phyloP scores from a whole-genome alignment of 30 jellyfish, hydroid and myxozoan species.

The Pelagia noctiluca region DNA sequence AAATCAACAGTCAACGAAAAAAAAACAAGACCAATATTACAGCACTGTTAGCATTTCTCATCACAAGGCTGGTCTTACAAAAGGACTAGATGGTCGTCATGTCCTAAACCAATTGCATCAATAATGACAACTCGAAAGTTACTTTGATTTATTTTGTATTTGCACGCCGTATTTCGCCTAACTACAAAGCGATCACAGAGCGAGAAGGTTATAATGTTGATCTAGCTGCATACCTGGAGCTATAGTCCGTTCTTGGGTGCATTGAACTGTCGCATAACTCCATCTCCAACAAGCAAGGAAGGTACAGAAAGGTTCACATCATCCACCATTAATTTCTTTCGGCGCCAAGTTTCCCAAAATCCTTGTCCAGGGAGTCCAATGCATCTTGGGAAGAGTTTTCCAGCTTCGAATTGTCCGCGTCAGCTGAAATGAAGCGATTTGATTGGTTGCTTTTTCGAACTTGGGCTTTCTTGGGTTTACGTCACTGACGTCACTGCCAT shows the following conservation, averaged over 20 bases:
- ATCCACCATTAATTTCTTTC: constrained; percentile 28
- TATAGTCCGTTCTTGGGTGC: background rate
- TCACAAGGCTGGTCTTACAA: too few species aligned
- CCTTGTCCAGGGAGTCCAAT: constrained; percentile 1
- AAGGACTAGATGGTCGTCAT: too few species aligned
- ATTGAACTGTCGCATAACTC: background rate
- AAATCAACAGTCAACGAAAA: too few species aligned
- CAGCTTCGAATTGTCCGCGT: constrained; percentile 83
- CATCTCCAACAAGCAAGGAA: background rate
- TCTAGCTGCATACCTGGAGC: background rate
- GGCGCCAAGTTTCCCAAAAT: constrained; percentile 37
- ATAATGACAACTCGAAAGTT: background rate
- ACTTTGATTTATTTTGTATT: background rate
- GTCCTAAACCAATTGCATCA: too few species aligned
- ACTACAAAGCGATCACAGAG: too few species aligned
- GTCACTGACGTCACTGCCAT: too few species aligned
- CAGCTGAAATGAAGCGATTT: constrained; percentile 10
- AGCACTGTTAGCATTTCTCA: too few species aligned
- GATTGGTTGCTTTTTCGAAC: constrained; percentile 68
- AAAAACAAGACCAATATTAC: too few species aligned
- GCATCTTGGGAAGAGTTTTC: constrained; percentile 57
- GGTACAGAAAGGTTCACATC: background rate
- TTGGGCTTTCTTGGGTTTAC: too few species aligned
- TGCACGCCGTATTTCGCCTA: too few species aligned
- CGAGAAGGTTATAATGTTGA: background rate